Percentiles rank a stretch among this genome's conserved stretches.
Evolutionary conservation across 2,797 vertebrate genomes (phyloP).

Genomic region (Dicrostonyx torquatus): DNA sequence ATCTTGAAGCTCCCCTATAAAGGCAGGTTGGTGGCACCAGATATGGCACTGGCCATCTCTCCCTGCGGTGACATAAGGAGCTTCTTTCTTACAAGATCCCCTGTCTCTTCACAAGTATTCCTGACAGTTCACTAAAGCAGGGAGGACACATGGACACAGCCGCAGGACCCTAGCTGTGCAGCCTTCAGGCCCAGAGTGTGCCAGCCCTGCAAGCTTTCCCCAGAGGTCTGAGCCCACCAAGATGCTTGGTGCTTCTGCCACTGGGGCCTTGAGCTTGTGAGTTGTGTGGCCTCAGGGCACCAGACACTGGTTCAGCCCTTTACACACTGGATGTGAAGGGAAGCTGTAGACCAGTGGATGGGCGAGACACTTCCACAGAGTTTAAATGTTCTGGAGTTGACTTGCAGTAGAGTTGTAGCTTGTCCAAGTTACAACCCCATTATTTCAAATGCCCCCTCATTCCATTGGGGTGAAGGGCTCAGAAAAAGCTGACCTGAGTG

Average conservation of each 20-base stretch:
- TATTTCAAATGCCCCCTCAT: not conserved
- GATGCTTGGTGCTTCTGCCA: not conserved
- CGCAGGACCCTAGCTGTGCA: not conserved
- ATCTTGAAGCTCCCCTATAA: not conserved
- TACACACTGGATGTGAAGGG: not conserved
- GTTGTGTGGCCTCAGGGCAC: not conserved
- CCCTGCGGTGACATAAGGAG: too few species aligned
- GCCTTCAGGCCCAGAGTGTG: not conserved
- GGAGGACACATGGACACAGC: not conserved
- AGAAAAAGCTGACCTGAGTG: not conserved
- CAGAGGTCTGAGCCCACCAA: not conserved
- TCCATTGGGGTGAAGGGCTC: not conserved
- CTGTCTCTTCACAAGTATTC: not conserved
- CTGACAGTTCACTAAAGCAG: not conserved
- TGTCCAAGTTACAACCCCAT: not conserved
- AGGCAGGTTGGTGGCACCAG: not conserved
- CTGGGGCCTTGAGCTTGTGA: not conserved
- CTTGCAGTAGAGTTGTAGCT: not conserved
- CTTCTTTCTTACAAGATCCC: not conserved
- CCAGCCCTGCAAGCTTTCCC: not conserved
- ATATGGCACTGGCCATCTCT: accelerated
- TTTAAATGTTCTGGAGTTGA: not conserved
- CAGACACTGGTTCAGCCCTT: not conserved
- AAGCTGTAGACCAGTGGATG: not conserved
- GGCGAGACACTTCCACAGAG: not conserved